phyloP scores from a whole-genome alignment of 2,888 invertebrate species.

The Seira ritae region DNA sequence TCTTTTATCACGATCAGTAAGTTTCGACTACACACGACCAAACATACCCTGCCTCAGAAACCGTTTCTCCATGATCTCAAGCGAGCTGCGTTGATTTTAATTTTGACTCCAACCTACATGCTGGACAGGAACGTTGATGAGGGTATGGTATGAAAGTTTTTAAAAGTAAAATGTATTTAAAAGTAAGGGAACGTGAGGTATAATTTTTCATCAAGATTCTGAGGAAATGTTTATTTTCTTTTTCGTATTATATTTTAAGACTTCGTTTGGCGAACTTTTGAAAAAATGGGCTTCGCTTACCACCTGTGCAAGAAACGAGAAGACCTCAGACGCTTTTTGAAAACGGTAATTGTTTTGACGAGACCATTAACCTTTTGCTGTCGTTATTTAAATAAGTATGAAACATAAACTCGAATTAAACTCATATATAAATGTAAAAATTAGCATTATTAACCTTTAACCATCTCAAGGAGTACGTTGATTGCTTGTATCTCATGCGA shows the following conservation, averaged over 20 bases:
- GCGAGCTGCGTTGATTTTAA: slow-evolving; percentile 24
- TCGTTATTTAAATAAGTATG: neutral
- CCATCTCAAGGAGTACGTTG: slow-evolving; percentile 52
- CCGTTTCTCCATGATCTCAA: neutral
- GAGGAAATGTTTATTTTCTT: no score
- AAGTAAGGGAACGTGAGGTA: no score
- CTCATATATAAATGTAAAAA: neutral
- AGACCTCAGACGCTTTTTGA: slow-evolving; percentile 27
- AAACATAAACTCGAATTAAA: neutral
- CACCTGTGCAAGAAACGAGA: slow-evolving; percentile 15
- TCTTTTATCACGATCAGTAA: slow-evolving; percentile 35
- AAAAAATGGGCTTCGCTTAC: neutral
- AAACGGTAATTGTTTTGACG: slow-evolving; percentile 31
- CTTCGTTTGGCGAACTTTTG: slow-evolving; percentile 33
- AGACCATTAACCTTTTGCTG: no score
- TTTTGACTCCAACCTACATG: slow-evolving; percentile 35
- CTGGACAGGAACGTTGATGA: slow-evolving; percentile 33
- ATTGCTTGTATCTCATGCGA: slow-evolving; percentile 31
- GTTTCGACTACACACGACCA: neutral
- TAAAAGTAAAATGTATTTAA: neutral
- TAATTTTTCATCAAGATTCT: no score
- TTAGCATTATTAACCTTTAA: neutral
- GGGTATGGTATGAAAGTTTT: no score
- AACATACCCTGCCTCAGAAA: neutral
- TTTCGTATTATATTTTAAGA: slow-evolving; percentile 40